Percentiles rank a stretch among this genome's conserved stretches.
Evolutionary conservation across 53 echinoderm and acorn worm genomes (phyloP).

Genomic region (Crossaster papposus): DNA sequence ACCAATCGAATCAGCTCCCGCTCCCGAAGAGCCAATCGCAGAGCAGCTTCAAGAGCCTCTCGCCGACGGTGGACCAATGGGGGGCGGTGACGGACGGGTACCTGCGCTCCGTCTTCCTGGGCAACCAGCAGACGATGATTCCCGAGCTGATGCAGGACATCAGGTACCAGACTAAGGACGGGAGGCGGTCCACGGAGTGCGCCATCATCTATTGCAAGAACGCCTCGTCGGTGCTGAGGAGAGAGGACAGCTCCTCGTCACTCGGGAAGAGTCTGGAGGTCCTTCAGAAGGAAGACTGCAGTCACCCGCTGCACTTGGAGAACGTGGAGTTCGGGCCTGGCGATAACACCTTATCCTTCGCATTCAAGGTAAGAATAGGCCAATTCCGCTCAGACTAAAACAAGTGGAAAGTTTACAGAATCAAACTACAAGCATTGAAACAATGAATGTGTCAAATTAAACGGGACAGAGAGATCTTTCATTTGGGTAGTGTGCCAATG

Average conservation of each 20-base stretch:
- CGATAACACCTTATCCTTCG: conserved; percentile 69
- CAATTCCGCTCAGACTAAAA: no score
- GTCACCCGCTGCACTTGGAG: conserved; percentile 60
- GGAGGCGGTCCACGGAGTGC: conserved; percentile 25
- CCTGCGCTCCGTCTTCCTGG: conserved; percentile 17
- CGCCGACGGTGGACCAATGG: conserved; percentile 54
- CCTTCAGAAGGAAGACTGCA: conserved; percentile 73
- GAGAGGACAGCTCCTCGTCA: conserved; percentile 92
- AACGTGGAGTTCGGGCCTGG: conserved; percentile 75
- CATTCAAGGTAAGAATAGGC: conserved; percentile 78
- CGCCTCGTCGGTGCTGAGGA: conserved; percentile 66
- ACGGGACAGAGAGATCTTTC: no score
- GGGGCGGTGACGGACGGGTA: conserved; percentile 39
- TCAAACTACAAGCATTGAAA: no score
- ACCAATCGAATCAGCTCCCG: conserved; percentile 51
- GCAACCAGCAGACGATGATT: conserved; percentile 28
- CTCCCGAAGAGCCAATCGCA: conserved; percentile 75
- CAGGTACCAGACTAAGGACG: not conserved
- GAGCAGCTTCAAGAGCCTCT: conserved; percentile 70
- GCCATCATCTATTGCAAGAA: conserved; percentile 72
- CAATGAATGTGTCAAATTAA: no score
- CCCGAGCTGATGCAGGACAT: conserved; percentile 42
- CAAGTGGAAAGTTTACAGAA: no score
- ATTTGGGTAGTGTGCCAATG: no score
- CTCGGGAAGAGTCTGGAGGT: conserved; percentile 72